Base-by-base conservation (phyloP, 2,888 invertebrate species). In the Folsomia candida region DNA sequence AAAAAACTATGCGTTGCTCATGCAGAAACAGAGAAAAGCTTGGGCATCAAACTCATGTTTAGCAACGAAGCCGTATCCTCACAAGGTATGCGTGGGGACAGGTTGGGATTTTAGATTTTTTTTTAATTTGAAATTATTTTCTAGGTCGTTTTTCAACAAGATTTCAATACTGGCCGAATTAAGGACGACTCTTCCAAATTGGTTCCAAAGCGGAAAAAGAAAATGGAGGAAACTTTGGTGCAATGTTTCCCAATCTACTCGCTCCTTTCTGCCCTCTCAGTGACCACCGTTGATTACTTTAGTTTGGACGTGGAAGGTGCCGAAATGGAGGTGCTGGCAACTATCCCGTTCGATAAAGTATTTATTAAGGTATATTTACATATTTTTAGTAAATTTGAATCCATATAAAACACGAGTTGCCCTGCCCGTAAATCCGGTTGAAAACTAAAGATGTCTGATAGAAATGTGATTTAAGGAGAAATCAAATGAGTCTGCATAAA, bases 161-260 rank as follows among this genome's bases (percentile, higher is more conserved):
- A 29, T 9, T 75, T 70, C 25, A 77, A 75, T 37, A 37, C 59
- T 11, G 77, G 77, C 11, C 68, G 68, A 58, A 70, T 77, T 26
- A 14, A 82, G 11, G 80, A 79, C 20, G 22, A 37, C 24, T 51
- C 24, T 6, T 37, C 54, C 11, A 51, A 69, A 37, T 14, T 20
- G 14, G 20, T 22, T 24, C n/a, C n/a, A n/a, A n/a, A n/a, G n/a
- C 37, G 37, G 37, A 37, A 37, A 4, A 61, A 61, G 11, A 3
- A 27, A n/a, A 28, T 11, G n/a, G 18, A 51, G 2, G 2, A 18
- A 2, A 51, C 22, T 18, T n/a, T 70, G 2, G 81, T 83, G 6
- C 83, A 83, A 69, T 84, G 84, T 66, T 81, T 83, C 65, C 84
- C 84, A 0, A 63, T 84, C n/a, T 82, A 81, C 71, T 81, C 83